Evolutionary conservation across 2,113 vertebrate species (phyloP).

Genomic region (Pteruthius melanotis): DNA sequence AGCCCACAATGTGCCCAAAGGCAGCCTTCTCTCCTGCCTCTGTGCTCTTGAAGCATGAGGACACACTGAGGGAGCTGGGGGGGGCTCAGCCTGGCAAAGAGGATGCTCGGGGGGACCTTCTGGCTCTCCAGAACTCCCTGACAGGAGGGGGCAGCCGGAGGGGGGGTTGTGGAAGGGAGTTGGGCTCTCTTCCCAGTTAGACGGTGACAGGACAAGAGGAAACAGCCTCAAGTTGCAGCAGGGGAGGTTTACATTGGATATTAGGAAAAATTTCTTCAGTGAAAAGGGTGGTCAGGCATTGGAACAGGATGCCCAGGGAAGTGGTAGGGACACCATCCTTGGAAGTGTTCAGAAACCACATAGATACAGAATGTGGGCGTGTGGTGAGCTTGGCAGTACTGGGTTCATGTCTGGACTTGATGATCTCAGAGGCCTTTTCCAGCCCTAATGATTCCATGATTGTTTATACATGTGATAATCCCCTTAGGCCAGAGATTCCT

Average conservation of each 20-base stretch:
- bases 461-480: neutral
- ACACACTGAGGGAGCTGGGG: neutral
- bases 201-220: neutral
- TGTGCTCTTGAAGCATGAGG: neutral
- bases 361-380: too few species aligned
- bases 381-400: neutral
- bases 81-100: neutral
- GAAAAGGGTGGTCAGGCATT: neutral
- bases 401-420: neutral
- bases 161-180: too few species aligned
- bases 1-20: neutral
- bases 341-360: neutral
- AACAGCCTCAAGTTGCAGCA: neutral
- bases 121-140: neutral
- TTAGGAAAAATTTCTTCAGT: neutral
- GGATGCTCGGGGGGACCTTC: neutral
- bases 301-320: neutral
- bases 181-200: rapidly evolving
- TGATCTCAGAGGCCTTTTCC: neutral
- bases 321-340: neutral
- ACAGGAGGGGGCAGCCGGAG: neutral
- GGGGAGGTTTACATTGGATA: neutral
- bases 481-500: neutral
- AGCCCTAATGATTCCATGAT: neutral
- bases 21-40: neutral